Conservation (phyloP, 2,888 invertebrate genomes). For the Rhabditoides inermis region DNA sequence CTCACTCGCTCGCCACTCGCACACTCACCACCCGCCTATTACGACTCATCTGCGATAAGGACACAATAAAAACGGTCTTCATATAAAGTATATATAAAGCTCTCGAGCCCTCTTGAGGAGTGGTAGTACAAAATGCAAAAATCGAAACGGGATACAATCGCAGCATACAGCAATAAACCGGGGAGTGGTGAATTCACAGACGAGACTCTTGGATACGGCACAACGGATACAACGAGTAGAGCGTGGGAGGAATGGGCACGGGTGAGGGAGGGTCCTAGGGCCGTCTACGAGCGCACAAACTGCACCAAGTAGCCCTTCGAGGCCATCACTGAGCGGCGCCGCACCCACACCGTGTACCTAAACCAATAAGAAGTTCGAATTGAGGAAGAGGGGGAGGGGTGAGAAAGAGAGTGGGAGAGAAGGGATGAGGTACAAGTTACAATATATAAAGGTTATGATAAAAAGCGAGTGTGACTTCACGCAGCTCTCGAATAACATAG, state of each 20-base stretch:
- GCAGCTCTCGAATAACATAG: too few relatives aligned
- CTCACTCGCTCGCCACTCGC: too few relatives aligned
- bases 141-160: too few relatives aligned
- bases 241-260: neutral
- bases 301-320: constrained; percentile 48
- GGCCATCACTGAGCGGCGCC: constrained; percentile 49
- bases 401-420: neutral
- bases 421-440: neutral
- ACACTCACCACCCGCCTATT: too few relatives aligned
- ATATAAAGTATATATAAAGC: too few relatives aligned
- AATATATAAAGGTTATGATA: neutral
- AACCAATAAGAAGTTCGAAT: neutral
- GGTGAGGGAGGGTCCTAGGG: neutral
- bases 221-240: neutral
- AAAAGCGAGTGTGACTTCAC: too few relatives aligned
- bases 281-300: constrained; percentile 9
- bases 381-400: neutral
- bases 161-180: too few relatives aligned
- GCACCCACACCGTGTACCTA: constrained; percentile 49
- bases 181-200: neutral
- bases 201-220: neutral
- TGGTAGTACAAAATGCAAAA: too few relatives aligned
- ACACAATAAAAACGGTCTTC: too few relatives aligned
- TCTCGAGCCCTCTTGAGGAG: too few relatives aligned
- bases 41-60: too few relatives aligned